These are phyloP conservation scores for Oreochromis spilurus DNA, from an alignment of 2,113 vertebrate genomes.

Conservation along the genomic window DNA sequence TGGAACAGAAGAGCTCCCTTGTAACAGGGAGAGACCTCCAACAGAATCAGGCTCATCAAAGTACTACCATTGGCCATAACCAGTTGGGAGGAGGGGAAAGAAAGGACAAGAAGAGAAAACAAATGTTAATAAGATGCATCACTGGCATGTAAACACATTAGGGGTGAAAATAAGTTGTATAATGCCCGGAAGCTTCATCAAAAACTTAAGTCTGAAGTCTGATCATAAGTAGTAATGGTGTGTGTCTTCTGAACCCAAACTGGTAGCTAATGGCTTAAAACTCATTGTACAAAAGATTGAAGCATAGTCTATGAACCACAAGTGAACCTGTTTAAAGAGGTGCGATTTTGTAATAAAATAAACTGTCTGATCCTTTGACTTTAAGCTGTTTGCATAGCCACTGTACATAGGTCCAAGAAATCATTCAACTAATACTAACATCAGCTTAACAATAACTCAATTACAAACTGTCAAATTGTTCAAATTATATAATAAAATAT, in stretches of 20 bases:
- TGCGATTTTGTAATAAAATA: too few relatives aligned
- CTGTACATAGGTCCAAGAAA: neutral
- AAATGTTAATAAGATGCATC: neutral
- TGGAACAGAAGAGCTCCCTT: neutral
- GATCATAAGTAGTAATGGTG: neutral
- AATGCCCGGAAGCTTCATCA: too few relatives aligned
- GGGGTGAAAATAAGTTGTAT: neutral
- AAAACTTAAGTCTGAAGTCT: too few relatives aligned
- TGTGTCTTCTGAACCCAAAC: neutral
- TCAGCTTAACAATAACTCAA: neutral
- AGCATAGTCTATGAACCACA: neutral
- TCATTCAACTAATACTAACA: neutral
- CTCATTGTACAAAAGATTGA: neutral
- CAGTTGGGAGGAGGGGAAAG: neutral
- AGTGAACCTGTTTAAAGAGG: neutral
- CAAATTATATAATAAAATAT: neutral
- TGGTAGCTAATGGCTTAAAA: neutral
- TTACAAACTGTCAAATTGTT: neutral
- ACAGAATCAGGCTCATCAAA: neutral
- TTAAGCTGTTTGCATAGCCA: neutral
- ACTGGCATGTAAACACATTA: neutral
- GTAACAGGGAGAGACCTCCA: neutral
- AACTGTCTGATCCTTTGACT: neutral
- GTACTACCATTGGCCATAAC: rapidly evolving
- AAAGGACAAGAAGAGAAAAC: neutral